Conservation (phyloP, 1,140 invertebrate species). For the Drosophila lacteicornis region DNA sequence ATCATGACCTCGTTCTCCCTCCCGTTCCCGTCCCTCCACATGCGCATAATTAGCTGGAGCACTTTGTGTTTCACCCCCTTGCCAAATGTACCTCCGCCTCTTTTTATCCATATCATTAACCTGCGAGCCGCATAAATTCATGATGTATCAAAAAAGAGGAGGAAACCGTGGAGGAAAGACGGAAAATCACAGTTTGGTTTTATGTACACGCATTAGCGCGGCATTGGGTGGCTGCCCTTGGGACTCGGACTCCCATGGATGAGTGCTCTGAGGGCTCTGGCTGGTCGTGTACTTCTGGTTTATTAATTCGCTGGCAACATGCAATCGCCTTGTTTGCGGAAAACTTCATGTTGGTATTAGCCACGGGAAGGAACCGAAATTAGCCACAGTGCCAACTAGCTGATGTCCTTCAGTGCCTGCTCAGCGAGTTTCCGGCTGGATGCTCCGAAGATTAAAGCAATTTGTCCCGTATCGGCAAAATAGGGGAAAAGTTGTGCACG, state of each 20-base stretch:
- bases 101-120: slow-evolving; percentile 71
- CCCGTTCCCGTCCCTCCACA: slow-evolving; percentile 16
- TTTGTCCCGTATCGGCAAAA: background rate
- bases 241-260: slow-evolving; percentile 17
- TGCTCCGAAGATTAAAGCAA: background rate
- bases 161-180: slow-evolving; percentile 4
- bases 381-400: background rate
- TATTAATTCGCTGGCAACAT: slow-evolving; percentile 76
- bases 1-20: slow-evolving; percentile 14
- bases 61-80: slow-evolving; percentile 8
- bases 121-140: slow-evolving; percentile 71
- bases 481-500: background rate
- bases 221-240: slow-evolving; percentile 25
- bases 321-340: slow-evolving; percentile 64
- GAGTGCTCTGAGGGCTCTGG: slow-evolving; percentile 41
- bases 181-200: slow-evolving; percentile 76
- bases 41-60: slow-evolving; percentile 70
- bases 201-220: slow-evolving; percentile 61
- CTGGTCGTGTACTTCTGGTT: slow-evolving; percentile 57
- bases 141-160: slow-evolving; percentile 43
- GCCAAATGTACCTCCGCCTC: background rate
- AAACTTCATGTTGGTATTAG: slow-evolving; percentile 42
- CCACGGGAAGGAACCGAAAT: slow-evolving; percentile 30
- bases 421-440: slow-evolving; percentile 6
- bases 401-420: slow-evolving; percentile 18